Conservation (phyloP, 2,888 invertebrate genomes). For the Sthenelais limicola region DNA sequence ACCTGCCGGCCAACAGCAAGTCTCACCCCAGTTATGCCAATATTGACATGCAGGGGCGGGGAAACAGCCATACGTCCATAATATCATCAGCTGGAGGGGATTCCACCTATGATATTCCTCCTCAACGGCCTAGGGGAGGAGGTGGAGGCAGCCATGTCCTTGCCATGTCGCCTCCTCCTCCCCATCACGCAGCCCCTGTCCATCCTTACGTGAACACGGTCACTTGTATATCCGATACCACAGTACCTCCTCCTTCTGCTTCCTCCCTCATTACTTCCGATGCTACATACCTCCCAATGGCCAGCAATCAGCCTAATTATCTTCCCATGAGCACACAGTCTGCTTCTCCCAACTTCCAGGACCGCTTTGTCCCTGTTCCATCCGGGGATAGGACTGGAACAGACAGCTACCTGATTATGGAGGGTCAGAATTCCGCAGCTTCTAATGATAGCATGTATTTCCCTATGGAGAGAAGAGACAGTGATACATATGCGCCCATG, state of each 20-base stretch:
- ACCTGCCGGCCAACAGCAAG: conserved; percentile 61
- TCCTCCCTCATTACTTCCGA: background rate
- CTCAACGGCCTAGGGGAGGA: background rate
- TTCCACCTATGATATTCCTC: conserved; percentile 12
- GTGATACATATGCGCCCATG: conserved; percentile 33
- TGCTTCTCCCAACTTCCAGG: background rate
- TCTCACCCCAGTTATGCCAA: conserved; percentile 23
- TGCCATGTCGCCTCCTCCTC: conserved; percentile 23
- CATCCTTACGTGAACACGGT: conserved; percentile 32
- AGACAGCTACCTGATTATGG: background rate
- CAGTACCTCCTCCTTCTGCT: background rate
- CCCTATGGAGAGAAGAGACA: conserved; percentile 27
- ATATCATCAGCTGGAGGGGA: too few species aligned
- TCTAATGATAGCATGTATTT: conserved; percentile 20
- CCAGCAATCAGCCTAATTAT: background rate
- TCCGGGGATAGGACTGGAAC: background rate
- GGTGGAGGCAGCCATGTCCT: too few species aligned
- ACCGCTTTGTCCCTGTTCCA: conserved; percentile 1
- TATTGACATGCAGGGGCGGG: background rate
- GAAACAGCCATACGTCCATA: background rate
- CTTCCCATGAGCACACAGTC: conserved; percentile 9
- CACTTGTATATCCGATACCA: background rate
- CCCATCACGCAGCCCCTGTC: background rate
- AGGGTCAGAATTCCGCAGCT: background rate
- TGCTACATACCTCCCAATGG: conserved; percentile 18